Conservation (phyloP, 2,888 invertebrate genomes). For the Volucella inanis region DNA sequence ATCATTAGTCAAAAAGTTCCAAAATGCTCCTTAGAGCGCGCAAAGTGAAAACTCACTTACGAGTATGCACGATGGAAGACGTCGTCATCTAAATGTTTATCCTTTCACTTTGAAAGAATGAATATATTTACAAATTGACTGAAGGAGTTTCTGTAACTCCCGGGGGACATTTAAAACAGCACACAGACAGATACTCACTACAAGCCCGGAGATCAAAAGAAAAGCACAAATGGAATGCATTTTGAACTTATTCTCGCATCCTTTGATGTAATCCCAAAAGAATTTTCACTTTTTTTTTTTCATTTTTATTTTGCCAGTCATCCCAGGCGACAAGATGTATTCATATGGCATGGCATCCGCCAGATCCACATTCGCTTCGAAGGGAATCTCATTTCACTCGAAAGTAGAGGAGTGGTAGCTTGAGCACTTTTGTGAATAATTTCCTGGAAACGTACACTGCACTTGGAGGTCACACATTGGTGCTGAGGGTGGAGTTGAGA, state of each 20-base stretch:
- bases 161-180: conserved; percentile 65
- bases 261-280: conserved; percentile 72
- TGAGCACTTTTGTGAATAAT: conserved; percentile 43
- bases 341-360: background rate
- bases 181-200: conserved; percentile 14
- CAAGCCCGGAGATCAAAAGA: conserved; percentile 59
- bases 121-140: conserved; percentile 8
- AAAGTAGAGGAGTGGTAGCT: background rate
- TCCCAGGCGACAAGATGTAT: conserved; percentile 30
- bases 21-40: conserved; percentile 22
- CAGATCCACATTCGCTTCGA: background rate
- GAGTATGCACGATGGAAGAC: conserved; percentile 6
- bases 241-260: conserved; percentile 54
- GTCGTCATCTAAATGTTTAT: conserved; percentile 51
- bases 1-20: conserved; percentile 59
- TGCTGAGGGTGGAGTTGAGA: conserved; percentile 10
- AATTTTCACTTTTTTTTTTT: conserved; percentile 44
- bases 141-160: conserved; percentile 63
- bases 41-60: conserved; percentile 18
- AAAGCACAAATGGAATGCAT: conserved; percentile 68
- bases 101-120: conserved; percentile 38
- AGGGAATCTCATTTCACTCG: conserved; percentile 8
- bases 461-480: conserved; percentile 45
- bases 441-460: conserved; percentile 38
- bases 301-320: background rate